phyloP scores from a whole-genome alignment of 2,797 vertebrate genomes.

The Garrulus glandarius region DNA sequence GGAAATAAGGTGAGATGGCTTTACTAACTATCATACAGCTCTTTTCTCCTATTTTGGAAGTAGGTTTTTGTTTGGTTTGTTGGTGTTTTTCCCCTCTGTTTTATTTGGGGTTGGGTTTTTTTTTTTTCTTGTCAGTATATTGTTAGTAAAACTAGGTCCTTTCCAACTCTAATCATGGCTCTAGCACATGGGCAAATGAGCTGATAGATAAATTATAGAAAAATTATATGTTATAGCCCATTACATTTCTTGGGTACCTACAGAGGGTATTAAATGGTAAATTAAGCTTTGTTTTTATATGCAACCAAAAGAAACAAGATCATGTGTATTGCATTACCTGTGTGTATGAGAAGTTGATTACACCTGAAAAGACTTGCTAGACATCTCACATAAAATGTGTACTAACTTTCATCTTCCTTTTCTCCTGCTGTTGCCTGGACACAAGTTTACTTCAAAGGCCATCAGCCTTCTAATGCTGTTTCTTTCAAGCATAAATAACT shows the following conservation, averaged over 20 bases:
- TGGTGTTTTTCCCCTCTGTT: background rate
- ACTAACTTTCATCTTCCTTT: background rate
- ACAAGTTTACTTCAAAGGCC: background rate
- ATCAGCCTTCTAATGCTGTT: background rate
- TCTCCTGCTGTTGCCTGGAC: background rate
- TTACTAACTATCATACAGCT: background rate
- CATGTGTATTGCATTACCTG: background rate
- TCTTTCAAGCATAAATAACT: constrained; percentile 25
- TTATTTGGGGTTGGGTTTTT: background rate
- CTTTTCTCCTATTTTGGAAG: background rate
- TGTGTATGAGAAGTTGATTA: background rate
- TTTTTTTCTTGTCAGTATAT: background rate
- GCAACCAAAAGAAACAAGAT: background rate
- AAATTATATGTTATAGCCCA: background rate
- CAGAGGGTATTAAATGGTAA: background rate
- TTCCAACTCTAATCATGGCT: background rate
- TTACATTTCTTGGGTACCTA: background rate
- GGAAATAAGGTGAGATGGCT: background rate
- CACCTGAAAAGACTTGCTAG: background rate
- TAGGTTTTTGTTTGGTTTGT: background rate
- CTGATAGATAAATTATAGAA: background rate
- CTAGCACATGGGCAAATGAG: background rate
- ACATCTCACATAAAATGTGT: background rate
- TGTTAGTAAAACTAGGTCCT: background rate
- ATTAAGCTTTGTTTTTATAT: background rate